These are phyloP conservation scores for Cecidostiba fungosa DNA, from an alignment of 2,888 invertebrate species.

Conservation along the genomic window DNA sequence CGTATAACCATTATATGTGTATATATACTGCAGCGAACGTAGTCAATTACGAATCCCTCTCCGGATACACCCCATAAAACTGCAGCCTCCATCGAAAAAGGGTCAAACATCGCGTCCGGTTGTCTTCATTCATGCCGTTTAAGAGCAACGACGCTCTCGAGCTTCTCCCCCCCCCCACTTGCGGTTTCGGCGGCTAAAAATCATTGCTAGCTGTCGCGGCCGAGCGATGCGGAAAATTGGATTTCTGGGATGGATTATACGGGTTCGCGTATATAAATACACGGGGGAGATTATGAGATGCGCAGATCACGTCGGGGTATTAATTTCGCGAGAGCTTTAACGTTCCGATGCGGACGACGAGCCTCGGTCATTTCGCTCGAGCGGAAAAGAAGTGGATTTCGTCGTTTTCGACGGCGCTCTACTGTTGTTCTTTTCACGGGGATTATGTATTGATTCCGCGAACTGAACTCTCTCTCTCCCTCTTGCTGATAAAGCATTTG, in stretches of 20 bases:
- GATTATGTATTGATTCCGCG: background rate
- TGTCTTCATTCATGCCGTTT: slow-evolving; percentile 21
- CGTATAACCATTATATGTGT: background rate
- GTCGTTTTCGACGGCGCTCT: background rate
- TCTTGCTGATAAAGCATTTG: background rate
- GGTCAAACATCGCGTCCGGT: slow-evolving; percentile 33
- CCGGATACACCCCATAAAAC: slow-evolving; percentile 23
- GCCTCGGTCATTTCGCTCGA: background rate
- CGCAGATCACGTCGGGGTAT: background rate
- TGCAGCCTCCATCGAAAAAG: background rate
- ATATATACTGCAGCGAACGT: background rate
- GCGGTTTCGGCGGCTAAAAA: slow-evolving; percentile 15
- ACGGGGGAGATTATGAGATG: background rate
- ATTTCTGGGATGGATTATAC: slow-evolving; percentile 52
- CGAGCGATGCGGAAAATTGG: slow-evolving; percentile 61
- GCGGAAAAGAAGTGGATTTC: slow-evolving; percentile 1
- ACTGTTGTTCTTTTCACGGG: background rate
- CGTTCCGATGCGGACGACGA: background rate
- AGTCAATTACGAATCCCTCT: slow-evolving; percentile 4
- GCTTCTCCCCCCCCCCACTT: background rate
- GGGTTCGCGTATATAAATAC: background rate
- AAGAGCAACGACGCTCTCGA: background rate
- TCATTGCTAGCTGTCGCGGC: background rate
- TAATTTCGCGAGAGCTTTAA: slow-evolving; percentile 2
- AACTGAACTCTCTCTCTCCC: background rate